Evolutionary conservation across 2,113 vertebrate genomes (phyloP), one percentile per base, ranked within the genome.

Genomic region (Camelus bactrianus): DNA sequence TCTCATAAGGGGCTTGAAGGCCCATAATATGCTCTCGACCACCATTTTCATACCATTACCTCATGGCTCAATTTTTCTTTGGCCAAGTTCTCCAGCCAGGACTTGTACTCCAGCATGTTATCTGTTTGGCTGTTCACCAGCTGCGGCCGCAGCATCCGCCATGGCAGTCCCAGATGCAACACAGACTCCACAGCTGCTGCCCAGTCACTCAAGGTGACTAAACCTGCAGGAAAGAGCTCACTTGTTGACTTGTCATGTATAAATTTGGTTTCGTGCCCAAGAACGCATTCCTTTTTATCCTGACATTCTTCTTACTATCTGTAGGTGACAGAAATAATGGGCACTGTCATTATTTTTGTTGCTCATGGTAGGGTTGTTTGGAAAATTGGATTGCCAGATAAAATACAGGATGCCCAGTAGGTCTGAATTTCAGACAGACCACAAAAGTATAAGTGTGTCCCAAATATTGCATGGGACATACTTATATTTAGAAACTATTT

Each of bases 111-210:
- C 96, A 99, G 82, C 54, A 77, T 82, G 48, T 97, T 97, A 0
- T 96, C 94, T 0, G 13, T 8, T 0, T 91, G 73, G 79, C 86
- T 96, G 94, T 46, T 85, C 82, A 98, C 98, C 76, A 98, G 99
- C 98, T 99, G 99, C 0, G 99, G 98, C 50, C 99, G 98, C 94
- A 99, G 98, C 97, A 99, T 98, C 81, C 99, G 96, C 99, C 99
- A 99, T 0, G 99, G 99, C 95, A 99, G 80, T 2, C 99, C 98
- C 48, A 99, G 98, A 1, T 94, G 98, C 90, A 99, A 76, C 17
- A 99, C 98, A 0, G 97, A 98, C 98, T 99, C 99, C 93, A 99
- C 98, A 0, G 98, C 99, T 0, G 92, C 98, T 0, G 99, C 99
- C 99, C 99, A 99, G 97, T 99, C 98, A 14, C 98, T 99, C 64